Base-by-base conservation (phyloP, 2,797 vertebrate genomes). In the Enteromius radiatus region DNA sequence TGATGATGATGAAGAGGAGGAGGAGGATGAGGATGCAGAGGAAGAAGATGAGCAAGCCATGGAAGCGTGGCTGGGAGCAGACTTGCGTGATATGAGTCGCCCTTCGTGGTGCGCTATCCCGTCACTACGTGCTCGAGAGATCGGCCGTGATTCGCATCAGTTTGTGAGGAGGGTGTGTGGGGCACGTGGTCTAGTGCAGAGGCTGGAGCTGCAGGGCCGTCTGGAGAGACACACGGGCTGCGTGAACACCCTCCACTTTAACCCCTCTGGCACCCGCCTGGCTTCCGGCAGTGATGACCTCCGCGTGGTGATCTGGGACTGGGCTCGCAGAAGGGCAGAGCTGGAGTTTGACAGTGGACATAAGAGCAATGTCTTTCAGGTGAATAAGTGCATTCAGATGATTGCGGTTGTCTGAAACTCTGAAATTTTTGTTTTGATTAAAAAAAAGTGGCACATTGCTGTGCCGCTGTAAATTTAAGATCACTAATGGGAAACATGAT, bases 221-320 rank as follows among this genome's bases (percentile, higher is more conserved):
- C 94, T 99, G 82, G 97, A 99, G 90, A 95, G 95, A 0, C 98
- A 99, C 91, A 93, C 93, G 0, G 97, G 98, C 84, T 99, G 98
- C n/a, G 98, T 99, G 78, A 99, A 99, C 92, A 99, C 98, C 0
- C 91, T 99, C 93, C 98, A 99, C 94, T 99, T 99, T 91, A 99
- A 99, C 94, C 97, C 97, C 64, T 95, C 96, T 0, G 98, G 98
- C 77, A 97, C 97, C 0, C 96, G 97, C 86, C 92, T 98, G 88
- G 97, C 98, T 26, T 98, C 97, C 0, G 97, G 97, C 90, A 98
- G 97, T 9, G 97, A 99, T 5, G 97, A 99, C 92, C 95, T 98
- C 86, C 94, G 95, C 0, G 97, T 99, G 88, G 94, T 98, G 33
- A 96, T 98, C 82, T 99, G 98, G 98, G 96, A 99, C 93, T 99